Conservation (phyloP, 2,888 invertebrate species). For the Nudaria mundana region DNA sequence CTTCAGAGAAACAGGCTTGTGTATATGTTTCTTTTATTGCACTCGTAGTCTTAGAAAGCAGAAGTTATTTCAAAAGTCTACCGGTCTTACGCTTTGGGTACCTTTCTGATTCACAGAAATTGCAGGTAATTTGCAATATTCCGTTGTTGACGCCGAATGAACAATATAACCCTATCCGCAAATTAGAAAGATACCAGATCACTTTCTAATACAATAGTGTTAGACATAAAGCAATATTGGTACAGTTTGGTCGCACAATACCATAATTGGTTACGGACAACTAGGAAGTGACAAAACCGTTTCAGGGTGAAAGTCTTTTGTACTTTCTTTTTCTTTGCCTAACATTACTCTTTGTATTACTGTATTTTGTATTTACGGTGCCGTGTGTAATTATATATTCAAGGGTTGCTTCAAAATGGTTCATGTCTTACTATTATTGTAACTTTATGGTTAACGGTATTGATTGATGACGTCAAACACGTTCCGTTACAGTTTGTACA, state of each 20-base stretch:
- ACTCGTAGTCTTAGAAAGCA: too few species aligned
- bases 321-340: slow-evolving; percentile 64
- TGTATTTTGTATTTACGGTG: slow-evolving; percentile 65
- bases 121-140: too few species aligned
- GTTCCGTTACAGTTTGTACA: slow-evolving; percentile 37
- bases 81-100: too few species aligned
- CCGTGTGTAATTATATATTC: slow-evolving; percentile 71
- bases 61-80: too few species aligned
- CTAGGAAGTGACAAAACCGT: slow-evolving; percentile 59
- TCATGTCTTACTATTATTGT: slow-evolving; percentile 58
- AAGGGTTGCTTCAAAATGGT: slow-evolving; percentile 74
- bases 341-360: slow-evolving; percentile 71
- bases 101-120: too few species aligned
- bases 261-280: slow-evolving; percentile 52
- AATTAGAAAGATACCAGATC: slow-evolving; percentile 14
- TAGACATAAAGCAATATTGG: slow-evolving; percentile 30
- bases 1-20: too few species aligned
- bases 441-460: slow-evolving; percentile 63
- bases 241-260: slow-evolving; percentile 41
- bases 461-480: slow-evolving; percentile 38
- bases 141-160: too few species aligned
- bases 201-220: slow-evolving; percentile 33
- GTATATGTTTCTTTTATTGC: too few species aligned
- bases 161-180: slow-evolving; percentile 3
- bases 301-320: slow-evolving; percentile 72